Conservation (phyloP, 2,888 invertebrate species). For the Habrosyne pyritoides region DNA sequence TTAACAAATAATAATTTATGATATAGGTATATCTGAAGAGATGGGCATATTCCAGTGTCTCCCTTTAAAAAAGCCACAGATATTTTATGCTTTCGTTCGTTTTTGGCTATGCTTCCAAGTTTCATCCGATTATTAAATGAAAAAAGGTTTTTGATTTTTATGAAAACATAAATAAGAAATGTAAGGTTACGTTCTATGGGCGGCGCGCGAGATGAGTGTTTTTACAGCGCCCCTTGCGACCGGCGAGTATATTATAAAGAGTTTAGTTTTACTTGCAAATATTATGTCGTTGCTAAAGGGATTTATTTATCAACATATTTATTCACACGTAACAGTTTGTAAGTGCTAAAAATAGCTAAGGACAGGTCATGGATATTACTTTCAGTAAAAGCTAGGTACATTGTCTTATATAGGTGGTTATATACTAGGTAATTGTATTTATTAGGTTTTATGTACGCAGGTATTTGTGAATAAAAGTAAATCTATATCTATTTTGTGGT, state of each 20-base stretch:
- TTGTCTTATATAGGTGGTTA: background rate
- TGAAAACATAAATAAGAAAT: conserved; percentile 14
- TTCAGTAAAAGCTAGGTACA: too few relatives aligned
- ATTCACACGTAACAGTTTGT: background rate
- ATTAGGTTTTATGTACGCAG: background rate
- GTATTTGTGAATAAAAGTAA: too few relatives aligned
- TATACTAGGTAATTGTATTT: background rate
- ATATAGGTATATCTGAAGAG: too few relatives aligned
- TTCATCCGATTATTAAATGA: background rate
- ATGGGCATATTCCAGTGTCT: too few relatives aligned
- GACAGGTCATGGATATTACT: background rate
- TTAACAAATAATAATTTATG: too few relatives aligned
- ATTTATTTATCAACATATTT: background rate
- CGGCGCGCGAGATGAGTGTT: conserved; percentile 38
- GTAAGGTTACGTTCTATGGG: conserved; percentile 38
- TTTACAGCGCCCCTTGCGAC: conserved; percentile 37
- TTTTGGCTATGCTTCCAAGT: background rate
- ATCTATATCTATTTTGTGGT: too few relatives aligned
- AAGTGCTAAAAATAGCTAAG: background rate
- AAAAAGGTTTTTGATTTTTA: background rate
- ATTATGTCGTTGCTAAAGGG: conserved; percentile 16
- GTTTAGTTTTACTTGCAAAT: conserved; percentile 16
- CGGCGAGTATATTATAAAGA: conserved; percentile 12
- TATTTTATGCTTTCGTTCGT: background rate
- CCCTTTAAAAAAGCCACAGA: too few relatives aligned